These are phyloP conservation scores for Catocala sponsa DNA, from an alignment of 2,888 invertebrate species.

Conservation along the genomic window DNA sequence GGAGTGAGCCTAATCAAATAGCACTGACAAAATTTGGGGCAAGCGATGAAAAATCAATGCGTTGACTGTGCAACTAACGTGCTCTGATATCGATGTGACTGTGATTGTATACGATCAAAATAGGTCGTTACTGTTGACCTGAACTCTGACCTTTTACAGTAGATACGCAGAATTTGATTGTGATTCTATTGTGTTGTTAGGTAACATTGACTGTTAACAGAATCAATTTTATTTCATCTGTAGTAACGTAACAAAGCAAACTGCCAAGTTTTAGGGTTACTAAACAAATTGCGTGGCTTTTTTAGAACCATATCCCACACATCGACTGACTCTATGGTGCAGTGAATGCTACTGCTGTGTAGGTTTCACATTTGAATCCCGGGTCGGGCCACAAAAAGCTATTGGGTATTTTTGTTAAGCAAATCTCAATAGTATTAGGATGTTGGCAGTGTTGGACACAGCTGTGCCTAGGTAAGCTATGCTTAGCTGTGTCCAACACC, in stretches of 20 bases:
- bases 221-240: not conserved
- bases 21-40: conserved; percentile 39
- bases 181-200: not conserved
- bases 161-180: not conserved
- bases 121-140: not conserved
- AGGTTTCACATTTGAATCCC: too few species aligned
- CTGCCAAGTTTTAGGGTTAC: too few species aligned
- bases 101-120: conserved; percentile 16
- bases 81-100: conserved; percentile 24
- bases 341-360: too few species aligned
- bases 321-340: too few species aligned
- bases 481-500: too few species aligned
- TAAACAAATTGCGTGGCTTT: too few species aligned
- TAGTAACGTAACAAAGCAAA: not conserved
- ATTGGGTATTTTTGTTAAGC: too few species aligned
- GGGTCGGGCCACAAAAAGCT: too few species aligned
- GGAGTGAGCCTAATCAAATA: conserved; percentile 42
- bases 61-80: conserved; percentile 10
- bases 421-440: too few species aligned
- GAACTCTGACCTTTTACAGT: conserved; percentile 1
- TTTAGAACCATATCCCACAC: too few species aligned
- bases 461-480: too few species aligned
- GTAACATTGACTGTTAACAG: not conserved
- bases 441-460: too few species aligned
- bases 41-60: conserved; percentile 43